Evolutionary conservation across 2,888 invertebrate species (phyloP), one percentile per base, ranked within the genome.

Genomic region (Gari tellinella): DNA sequence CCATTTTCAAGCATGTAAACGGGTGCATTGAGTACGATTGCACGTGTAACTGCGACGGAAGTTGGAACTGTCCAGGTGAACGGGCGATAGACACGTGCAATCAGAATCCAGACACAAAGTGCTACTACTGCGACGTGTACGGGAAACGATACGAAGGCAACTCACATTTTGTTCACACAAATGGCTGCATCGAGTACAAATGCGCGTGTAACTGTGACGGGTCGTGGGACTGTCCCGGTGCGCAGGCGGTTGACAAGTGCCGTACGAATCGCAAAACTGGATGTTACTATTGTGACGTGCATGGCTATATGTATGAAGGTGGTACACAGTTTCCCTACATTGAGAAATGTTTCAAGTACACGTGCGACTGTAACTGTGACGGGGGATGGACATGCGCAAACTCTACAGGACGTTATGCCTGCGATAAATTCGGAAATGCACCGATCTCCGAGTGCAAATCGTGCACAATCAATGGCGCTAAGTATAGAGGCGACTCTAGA

Each of bases 41-140:
- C 57, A 55, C 56, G n/a, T 89, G 88, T 63, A 81, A 83, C 38
- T 89, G 89, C 73, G 84, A 87, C 48, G 89, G 89, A 10, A 73
- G 83, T 25, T 88, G 87, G 87, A 67, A 85, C 25, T 89, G 89
- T 60, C 83, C 83, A 5, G 72, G 80, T 0, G 70, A 83, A 26
- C 64, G 73, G 25, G 80, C 81, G 55, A 72, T 43, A 14, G 81
- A 87, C 56, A 64, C 79, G 7, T 89, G 89, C 55, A 72, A 72
- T 26, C 45, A 64, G 19, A 73, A 80, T 19, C 48, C 46, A n/a
- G 67, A 66, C 1, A 51, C 86, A 86, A 1, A 83, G 79, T 17
- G 79, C 46, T 52, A 64, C 19, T 72, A 53, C 31, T 88, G 88
- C 68, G 57, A 69, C 45, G 82, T 85, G 0, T 52, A 72, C 55